Evolutionary conservation across 35 echinoderm and acorn worm genomes (phyloP), one percentile per base, ranked within the genome.

Genomic region (Strongylocentrotus purpuratus): DNA sequence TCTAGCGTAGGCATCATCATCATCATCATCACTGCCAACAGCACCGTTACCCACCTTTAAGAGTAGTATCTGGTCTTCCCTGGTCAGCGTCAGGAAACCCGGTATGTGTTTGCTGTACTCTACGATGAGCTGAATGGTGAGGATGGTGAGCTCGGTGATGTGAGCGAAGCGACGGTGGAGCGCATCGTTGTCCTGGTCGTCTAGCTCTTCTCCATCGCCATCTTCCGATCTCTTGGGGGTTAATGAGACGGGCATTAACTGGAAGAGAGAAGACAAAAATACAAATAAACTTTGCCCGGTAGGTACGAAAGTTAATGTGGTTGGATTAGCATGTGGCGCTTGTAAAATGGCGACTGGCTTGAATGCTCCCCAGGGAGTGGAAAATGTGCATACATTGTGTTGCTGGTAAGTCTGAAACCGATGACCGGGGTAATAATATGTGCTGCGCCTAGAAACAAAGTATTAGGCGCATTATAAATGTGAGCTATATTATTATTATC

Each of bases 71-170:
- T 99, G 98, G 86, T 99, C 98, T 94, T 99, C 98, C 85, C 98
- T 95, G 18, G 93, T 92, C 5, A 99, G 92, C 14, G 96, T 97
- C 10, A 99, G 91, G 88, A 99, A 99, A 78, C 97, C 98, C 46
- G 98, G 98, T 95, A 99, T 98, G 94, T 96, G 95, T 94, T 99
- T 99, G 94, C 98, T 99, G 87, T 98, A 99, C 95, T 99, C 98
- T 31, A 99, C 98, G 25, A 99, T 97, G 32, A 99, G 98, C 94
- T 99, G 98, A 86, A 99, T 97, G 20, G 98, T 99, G 10, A 99
- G 95, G 22, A 99, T 99, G 7, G 98, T 97, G 10, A 99, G 96
- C 92, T 99, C 98, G 61, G 98, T 99, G 45, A 99, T 99, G 96
- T 99, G 98, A 25, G 98, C 98, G 95, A 98, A 99, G 32, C 98